A percentile compares a stretch with the other conserved stretches of the same genome.
Conservation (phyloP, 2,888 invertebrate genomes). For the Standfussiana lucernea region DNA sequence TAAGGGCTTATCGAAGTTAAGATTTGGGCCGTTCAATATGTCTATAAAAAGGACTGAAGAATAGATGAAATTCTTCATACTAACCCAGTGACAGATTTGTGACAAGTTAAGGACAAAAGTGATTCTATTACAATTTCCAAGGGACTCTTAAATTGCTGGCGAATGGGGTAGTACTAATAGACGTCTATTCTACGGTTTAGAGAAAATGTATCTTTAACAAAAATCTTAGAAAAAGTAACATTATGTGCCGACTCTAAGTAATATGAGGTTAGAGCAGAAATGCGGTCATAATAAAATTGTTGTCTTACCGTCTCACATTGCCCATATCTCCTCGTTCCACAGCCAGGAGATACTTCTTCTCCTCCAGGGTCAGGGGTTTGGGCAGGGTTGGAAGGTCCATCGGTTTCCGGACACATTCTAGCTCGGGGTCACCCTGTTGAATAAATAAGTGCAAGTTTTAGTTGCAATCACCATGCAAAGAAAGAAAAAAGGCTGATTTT, state of each 20-base stretch:
- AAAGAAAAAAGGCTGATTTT: background rate
- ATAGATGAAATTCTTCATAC: background rate
- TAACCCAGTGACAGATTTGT: background rate
- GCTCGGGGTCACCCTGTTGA: constrained; percentile 80
- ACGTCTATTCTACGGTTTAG: background rate
- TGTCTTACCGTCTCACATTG: constrained; percentile 94
- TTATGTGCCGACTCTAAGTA: background rate
- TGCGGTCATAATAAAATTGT: background rate
- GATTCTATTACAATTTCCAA: background rate
- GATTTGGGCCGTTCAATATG: background rate
- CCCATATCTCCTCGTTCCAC: constrained; percentile 98
- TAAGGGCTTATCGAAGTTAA: constrained; percentile 1
- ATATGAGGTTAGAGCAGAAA: background rate
- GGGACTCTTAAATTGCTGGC: background rate
- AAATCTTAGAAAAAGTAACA: background rate
- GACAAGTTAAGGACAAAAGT: background rate
- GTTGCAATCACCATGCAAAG: background rate
- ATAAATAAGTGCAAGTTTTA: background rate
- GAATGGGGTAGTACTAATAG: background rate
- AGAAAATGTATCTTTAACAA: background rate
- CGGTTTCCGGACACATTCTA: constrained; percentile 75
- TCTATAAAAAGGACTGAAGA: background rate
- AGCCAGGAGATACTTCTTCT: constrained; percentile 97
- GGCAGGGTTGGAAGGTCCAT: constrained; percentile 92
- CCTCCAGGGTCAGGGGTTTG: constrained; percentile 94